A percentile compares a stretch with the other conserved stretches of the same genome.
phyloP scores from a whole-genome alignment of 2,888 invertebrate genomes.

The Schizaphis graminum region DNA sequence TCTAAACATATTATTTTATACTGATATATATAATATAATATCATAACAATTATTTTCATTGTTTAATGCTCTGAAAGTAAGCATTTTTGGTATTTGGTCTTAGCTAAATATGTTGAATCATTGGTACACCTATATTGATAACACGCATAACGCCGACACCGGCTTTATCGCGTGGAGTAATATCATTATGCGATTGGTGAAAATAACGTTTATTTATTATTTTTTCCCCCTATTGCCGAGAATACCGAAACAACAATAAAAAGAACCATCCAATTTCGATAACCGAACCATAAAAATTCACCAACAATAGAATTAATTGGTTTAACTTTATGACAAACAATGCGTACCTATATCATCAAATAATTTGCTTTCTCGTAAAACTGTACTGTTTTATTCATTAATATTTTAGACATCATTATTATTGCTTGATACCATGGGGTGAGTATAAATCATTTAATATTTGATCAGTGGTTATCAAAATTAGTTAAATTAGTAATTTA shows the following conservation, averaged over 20 bases:
- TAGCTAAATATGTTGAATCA: background rate
- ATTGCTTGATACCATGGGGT: background rate
- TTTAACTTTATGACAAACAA: background rate
- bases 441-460: background rate
- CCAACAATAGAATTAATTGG: background rate
- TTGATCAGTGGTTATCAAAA: background rate
- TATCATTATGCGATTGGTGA: background rate
- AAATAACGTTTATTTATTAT: slow-evolving; percentile 3
- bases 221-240: background rate
- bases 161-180: background rate
- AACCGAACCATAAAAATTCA: background rate
- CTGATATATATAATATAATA: background rate
- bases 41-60: background rate
- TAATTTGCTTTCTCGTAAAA: background rate
- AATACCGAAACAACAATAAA: background rate
- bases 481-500: background rate
- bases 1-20: background rate
- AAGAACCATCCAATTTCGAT: background rate
- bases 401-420: background rate
- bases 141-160: background rate
- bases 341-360: background rate
- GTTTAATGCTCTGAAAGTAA: background rate
- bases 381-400: background rate
- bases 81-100: background rate
- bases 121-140: background rate